Base-by-base conservation (phyloP, 2,797 vertebrate genomes). In the Spatula clypeata region DNA sequence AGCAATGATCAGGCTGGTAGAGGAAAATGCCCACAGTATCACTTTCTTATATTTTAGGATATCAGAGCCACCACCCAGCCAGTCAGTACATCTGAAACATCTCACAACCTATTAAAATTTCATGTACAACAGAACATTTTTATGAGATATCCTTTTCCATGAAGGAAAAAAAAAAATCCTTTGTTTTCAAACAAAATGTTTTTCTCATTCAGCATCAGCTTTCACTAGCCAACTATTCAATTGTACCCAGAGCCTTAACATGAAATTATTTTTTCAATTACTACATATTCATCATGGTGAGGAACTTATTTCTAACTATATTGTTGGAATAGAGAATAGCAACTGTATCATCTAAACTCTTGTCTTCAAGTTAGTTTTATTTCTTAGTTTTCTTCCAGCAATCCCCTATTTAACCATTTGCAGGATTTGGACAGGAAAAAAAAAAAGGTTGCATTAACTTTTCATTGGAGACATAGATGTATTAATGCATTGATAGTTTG, bases 351-450 rank as follows among this genome's bases (percentile, higher is more conserved):
- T 88, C 26, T 69, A n/a, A 77, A 73, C 13, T 65, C 13, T 51
- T 74, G 17, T 26, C 23, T 55, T 44, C 11, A 76, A 26, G 72
- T 38, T 19, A 19, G 9, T 1, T 21, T 20, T 17, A 4, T n/a
- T 53, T 29, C 8, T 24, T 49, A 49, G 23, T 49, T 49, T 7
- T 24, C 23, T 38, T 29, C 31, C 23, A 49, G 24, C 2, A 36
- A 71, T 13, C 9, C 6, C 3, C 3, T 51, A 19, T 79, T 60
- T 75, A 75, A 44, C 5, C 1, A 29, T 9, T 13, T 71, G 4
- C 11, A 55, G 29, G 18, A 58, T 34, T 40, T 54, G 5, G 2
- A 0, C 0, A 15, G 12, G 42, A 42, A 5, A 29, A 13, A 18
- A 61, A 40, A 1, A n/a, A 45, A 5, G 9, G 5, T 15, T 83